Evolutionary conservation across 2,888 invertebrate species (phyloP), one percentile per base, ranked within the genome.

Genomic region (Ceratothoa steindachneri): DNA sequence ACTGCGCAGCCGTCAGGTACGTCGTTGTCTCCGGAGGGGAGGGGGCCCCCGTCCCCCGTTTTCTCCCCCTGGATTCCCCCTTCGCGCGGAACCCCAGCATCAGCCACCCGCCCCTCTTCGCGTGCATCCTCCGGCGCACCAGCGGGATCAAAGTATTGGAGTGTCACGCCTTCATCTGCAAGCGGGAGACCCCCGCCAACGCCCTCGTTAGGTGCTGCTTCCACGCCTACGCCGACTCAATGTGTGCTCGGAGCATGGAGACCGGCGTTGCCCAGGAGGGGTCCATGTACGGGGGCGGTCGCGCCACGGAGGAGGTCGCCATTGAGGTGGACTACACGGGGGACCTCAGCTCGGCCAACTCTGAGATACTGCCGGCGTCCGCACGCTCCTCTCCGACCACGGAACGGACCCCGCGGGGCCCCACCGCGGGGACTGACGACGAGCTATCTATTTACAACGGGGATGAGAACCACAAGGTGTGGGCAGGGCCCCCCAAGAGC

Each of bases 141-240:
- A 92, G 93, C 68, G 98, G 98, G 71, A 97, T 98, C 82, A 97
- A 97, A 86, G 97, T 97, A 73, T 88, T 99, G 80, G 99, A 99
- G 86, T 98, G 98, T 87, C 98, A 99, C 86, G 96, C 97, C 80
- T 98, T 99, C 86, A 95, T 99, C 83, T 96, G 97, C 86, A 94
- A 96, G 82, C 90, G 95, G 74, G 95, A 96, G 85, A 93, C 95
- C 84, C 97, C 98, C 66, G 98, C 98, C 80, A 95, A 98, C 85
- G 97, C 98, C 81, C 88, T 99, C 83, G 97, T 97, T 80, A 89
- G 95, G n/a, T 96, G 96, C 85, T 97, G 96, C 86, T 97, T 97
- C 86, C 97, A 97, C 86, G 95, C 97, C 68, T 97, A 97, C 85
- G 96, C 96, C 0, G 97, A 97, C 85, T 94, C 93, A 81, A 94